Conservation (phyloP, 2,113 vertebrate species). For the Pedetes capensis region DNA sequence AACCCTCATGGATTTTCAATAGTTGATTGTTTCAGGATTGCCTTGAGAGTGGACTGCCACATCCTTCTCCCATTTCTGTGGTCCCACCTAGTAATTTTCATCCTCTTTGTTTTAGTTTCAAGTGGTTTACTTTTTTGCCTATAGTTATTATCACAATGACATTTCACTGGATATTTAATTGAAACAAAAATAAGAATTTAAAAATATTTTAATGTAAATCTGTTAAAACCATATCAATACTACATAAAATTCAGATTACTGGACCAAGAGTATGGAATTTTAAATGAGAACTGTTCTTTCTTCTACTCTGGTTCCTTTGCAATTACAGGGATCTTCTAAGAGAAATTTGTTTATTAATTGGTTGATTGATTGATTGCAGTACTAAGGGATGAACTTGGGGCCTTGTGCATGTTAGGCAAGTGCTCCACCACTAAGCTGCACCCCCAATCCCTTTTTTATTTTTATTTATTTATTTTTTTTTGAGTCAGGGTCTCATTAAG, state of each 20-base stretch:
- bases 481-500: too few relatives aligned
- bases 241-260: neutral
- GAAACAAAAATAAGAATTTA: conserved; percentile 26
- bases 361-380: too few relatives aligned
- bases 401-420: too few relatives aligned
- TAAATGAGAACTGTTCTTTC: neutral
- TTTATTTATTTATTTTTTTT: too few relatives aligned
- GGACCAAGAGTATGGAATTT: neutral
- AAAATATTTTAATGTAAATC: conserved; percentile 4
- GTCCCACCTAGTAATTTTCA: neutral
- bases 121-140: neutral
- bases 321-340: neutral
- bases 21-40: too few relatives aligned
- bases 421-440: too few relatives aligned
- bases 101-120: neutral
- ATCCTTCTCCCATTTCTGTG: too few relatives aligned
- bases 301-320: neutral
- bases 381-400: too few relatives aligned
- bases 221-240: neutral
- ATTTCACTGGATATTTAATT: neutral
- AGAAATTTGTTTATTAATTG: too few relatives aligned
- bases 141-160: neutral
- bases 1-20: too few relatives aligned
- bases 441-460: too few relatives aligned
- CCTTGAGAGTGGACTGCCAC: too few relatives aligned